Base-by-base conservation (phyloP, 2,888 invertebrate species). In the Dinocampus coccinellae region DNA sequence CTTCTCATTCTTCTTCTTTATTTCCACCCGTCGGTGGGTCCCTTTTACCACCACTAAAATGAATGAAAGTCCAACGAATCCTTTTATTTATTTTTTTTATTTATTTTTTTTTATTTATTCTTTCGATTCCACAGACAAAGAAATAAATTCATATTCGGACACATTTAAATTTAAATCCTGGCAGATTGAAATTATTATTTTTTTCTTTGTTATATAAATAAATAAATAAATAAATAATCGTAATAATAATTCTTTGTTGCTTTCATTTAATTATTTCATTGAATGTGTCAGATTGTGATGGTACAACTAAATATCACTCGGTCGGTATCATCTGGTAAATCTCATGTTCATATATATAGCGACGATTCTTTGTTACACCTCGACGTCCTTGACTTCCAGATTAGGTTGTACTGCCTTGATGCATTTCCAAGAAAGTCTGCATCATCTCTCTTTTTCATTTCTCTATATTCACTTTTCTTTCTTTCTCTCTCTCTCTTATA, bases 341-440 rank as follows among this genome's bases (percentile, higher is more conserved):
- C 52, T n/a, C 29, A 13, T 64, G 52, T 64, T 11, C 26, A n/a
- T 58, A 13, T 60, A 16, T 33, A 10, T 34, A 4, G 34, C 3
- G 16, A 65, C 52, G 16, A 65, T 36, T 65, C 70, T 58, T 70
- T 68, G 67, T 72, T 67, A 34, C 47, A 29, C 39, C 33, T 66
- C 57, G 63, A 52, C 62, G 72, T 72, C 72, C 72, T 72, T 72
- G 72, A 72, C 72, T 72, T 72, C 72, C 72, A 72, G 72, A 72
- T 72, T 72, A 72, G 72, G 72, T 68, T 47, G 62, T 60, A 64
- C 65, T 67, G 62, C 62, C 72, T 72, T 67, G 67, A 67, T 68
- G 67, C 62, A 20, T 62, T 72, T 72, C 72, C 72, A 68, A 72
- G 72, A 72, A 72, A 63, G 16, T 39, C 55, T 64, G 47, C 66